phyloP scores from a whole-genome alignment of 2,113 vertebrate genomes.

The Crotophaga sulcirostris region DNA sequence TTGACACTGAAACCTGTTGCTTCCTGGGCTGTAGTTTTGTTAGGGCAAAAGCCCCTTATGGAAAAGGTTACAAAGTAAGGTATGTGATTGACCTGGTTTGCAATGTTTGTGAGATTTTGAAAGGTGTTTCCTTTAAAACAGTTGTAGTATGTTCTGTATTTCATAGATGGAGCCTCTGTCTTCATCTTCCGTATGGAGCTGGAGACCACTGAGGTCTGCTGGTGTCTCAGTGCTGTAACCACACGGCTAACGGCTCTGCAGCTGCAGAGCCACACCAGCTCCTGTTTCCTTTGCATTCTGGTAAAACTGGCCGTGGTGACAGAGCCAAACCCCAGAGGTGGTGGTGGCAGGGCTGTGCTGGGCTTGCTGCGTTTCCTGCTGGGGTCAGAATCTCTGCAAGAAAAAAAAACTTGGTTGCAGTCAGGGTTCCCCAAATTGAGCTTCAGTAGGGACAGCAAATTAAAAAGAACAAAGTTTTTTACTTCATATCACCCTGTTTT shows the following conservation, averaged over 20 bases:
- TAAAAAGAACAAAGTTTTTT: neutral
- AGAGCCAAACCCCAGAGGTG: neutral
- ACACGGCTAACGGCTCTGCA: neutral
- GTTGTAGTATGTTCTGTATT: neutral
- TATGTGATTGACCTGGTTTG: neutral
- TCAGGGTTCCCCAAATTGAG: neutral
- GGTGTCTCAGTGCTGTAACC: neutral
- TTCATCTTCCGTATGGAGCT: neutral
- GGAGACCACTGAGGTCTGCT: neutral
- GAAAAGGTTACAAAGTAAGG: neutral
- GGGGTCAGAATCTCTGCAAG: neutral
- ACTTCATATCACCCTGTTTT: neutral
- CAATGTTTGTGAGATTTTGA: neutral
- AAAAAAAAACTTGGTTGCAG: neutral
- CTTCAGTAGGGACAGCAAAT: neutral
- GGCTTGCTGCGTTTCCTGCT: neutral
- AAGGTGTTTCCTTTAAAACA: neutral
- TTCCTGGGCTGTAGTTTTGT: no score
- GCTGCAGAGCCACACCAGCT: neutral
- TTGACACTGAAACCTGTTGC: neutral
- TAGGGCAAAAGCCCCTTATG: neutral
- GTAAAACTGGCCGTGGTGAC: neutral
- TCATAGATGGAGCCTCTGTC: neutral
- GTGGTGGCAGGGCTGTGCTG: neutral
- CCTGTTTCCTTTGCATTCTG: fast-evolving